Evolutionary conservation across 2,113 vertebrate genomes (phyloP).

Genomic region (Rhipidura dahli): DNA sequence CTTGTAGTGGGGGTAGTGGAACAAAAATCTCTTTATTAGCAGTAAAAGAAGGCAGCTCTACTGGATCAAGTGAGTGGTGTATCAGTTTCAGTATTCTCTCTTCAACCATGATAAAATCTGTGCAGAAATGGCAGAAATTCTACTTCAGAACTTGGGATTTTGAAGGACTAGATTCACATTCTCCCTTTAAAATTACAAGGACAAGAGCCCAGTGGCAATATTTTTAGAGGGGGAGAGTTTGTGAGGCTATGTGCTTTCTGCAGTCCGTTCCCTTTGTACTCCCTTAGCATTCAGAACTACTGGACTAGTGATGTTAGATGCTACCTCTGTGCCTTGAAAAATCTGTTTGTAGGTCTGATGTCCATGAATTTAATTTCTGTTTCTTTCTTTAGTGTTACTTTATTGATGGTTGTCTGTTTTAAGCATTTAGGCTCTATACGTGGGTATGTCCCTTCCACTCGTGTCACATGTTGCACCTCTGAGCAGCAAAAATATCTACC

Average conservation of each 20-base stretch:
- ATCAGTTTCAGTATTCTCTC: neutral
- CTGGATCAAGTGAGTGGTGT: neutral
- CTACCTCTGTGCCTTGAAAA: neutral
- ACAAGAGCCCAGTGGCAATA: neutral
- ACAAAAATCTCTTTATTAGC: neutral
- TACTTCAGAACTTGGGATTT: neutral
- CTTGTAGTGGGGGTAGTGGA: neutral
- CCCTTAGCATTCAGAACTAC: neutral
- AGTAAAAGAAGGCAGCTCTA: neutral
- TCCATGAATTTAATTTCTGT: neutral
- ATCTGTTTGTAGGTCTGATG: neutral
- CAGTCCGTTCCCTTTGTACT: neutral
- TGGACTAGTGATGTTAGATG: neutral
- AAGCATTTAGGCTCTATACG: neutral
- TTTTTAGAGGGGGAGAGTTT: neutral
- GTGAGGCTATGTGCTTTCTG: neutral
- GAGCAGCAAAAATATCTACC: neutral
- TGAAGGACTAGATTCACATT: neutral
- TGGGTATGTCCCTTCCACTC: neutral
- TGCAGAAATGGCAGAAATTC: neutral
- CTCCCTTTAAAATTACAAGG: neutral
- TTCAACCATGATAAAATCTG: neutral
- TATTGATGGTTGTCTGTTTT: neutral
- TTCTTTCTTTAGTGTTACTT: neutral
- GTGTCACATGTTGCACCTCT: neutral